Conservation (phyloP, 2,797 vertebrate species). For the Podarcis lilfordi region DNA sequence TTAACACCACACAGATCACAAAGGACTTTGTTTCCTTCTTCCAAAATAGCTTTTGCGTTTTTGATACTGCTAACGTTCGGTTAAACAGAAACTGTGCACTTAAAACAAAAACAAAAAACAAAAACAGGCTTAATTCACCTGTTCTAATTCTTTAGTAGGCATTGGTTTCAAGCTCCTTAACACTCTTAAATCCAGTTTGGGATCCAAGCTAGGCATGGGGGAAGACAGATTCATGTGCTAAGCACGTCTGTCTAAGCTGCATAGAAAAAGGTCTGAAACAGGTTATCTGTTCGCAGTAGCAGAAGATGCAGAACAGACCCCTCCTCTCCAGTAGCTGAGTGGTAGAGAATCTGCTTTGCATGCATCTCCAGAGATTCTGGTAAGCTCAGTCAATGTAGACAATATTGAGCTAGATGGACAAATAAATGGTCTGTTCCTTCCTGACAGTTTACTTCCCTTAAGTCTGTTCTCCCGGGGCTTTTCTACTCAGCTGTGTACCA, state of each 20-base stretch:
- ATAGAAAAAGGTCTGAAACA: not conserved
- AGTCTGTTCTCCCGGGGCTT: not conserved
- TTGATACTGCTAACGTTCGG: not conserved
- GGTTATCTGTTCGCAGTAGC: not conserved
- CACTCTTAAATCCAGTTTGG: not conserved
- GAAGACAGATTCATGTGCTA: not conserved
- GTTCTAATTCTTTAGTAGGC: too few relatives aligned
- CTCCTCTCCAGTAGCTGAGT: too few relatives aligned
- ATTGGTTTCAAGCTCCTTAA: too few relatives aligned
- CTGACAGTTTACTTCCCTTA: too few relatives aligned
- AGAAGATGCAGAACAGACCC: not conserved
- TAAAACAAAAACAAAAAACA: not conserved
- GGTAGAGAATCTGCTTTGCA: too few relatives aligned
- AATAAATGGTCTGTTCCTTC: too few relatives aligned
- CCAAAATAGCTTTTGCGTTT: not conserved
- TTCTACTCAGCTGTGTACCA: not conserved
- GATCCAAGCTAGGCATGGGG: not conserved
- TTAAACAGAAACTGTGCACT: not conserved
- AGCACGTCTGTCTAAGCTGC: not conserved
- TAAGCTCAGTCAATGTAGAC: too few relatives aligned
- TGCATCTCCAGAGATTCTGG: too few relatives aligned
- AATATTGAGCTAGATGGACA: too few relatives aligned
- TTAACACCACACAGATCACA: not conserved
- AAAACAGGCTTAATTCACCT: not conserved
- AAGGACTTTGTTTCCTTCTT: not conserved